phyloP scores from a whole-genome alignment of 1,140 invertebrate species.

The Triops cancriformis region DNA sequence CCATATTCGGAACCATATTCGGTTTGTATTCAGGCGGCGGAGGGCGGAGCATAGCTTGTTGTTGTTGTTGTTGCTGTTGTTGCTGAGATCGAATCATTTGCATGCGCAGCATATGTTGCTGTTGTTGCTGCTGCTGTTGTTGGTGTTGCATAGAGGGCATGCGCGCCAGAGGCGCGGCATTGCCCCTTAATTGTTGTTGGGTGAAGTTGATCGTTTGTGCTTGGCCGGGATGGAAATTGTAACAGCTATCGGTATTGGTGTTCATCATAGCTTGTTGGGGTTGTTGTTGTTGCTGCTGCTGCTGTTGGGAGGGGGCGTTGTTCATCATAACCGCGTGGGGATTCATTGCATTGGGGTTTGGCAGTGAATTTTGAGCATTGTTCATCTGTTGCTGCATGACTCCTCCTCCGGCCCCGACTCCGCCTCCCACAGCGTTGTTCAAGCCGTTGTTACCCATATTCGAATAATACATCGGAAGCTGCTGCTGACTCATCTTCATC shows the following conservation, averaged over 20 bases:
- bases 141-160: slow-evolving; percentile 32
- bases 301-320: slow-evolving; percentile 21
- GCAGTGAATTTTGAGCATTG: slow-evolving; percentile 15
- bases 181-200: slow-evolving; percentile 50
- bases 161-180: slow-evolving; percentile 29
- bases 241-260: slow-evolving; percentile 47
- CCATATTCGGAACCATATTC: neutral
- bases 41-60: slow-evolving; percentile 43
- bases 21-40: slow-evolving; percentile 65
- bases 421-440: slow-evolving; percentile 17
- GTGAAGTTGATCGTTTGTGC: slow-evolving; percentile 75
- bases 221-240: slow-evolving; percentile 53
- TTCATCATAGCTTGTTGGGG: slow-evolving; percentile 39
- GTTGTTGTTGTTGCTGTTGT: slow-evolving; percentile 31
- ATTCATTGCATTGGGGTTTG: slow-evolving; percentile 12
- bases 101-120: slow-evolving; percentile 33
- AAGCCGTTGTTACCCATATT: slow-evolving; percentile 20
- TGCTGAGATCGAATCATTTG: slow-evolving; percentile 30
- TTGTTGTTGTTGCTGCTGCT: slow-evolving; percentile 33
- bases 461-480: slow-evolving; percentile 5
- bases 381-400: slow-evolving; percentile 16
- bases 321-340: neutral
- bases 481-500: slow-evolving; percentile 20
- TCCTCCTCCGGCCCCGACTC: too few relatives aligned
- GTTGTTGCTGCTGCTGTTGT: slow-evolving; percentile 41